Evolutionary conservation across 2,797 vertebrate species (phyloP), one percentile per base, ranked within the genome.

Genomic region (Pogonophryne albipinna): DNA sequence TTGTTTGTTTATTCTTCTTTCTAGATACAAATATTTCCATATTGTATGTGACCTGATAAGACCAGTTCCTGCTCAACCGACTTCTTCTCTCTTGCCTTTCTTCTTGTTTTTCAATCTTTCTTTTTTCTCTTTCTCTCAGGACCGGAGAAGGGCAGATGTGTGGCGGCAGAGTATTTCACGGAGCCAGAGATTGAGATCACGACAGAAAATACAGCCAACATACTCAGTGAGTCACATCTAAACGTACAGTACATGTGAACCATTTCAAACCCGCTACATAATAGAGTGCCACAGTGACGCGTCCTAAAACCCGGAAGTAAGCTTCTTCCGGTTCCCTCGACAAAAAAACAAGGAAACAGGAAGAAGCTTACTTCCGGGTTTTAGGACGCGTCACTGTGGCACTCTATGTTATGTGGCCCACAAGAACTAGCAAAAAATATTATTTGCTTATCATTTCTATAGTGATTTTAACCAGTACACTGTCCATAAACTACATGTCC

Each of bases 171-270:
- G 70, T 97, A 97, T 87, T 97, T 97, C 86, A 90, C 84, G 6
- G 97, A 97, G 77, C 94, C 96, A 0, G 97, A 97, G 85, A 95
- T 96, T 45, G 96, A 97, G 79, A 95, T 97, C 87, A 96, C 96
- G 3, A 97, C 96, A 3, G 97, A 97, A 80, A 97, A 97, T 73
- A 97, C 97, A 0, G 97, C 97, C 84, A 97, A 97, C 88, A 97
- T 97, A 71, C 94, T 97, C 78, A 97, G 97, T 97, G 85, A 96
- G 96, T 90, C 52, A 8, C 16, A 10, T 9, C 5, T 19, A 3
- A 31, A 17, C 27, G 12, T 3, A 9, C 27, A 61, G 34, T 38
- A 38, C 34, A 38, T 38, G 7, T 38, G 7, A 38, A 38, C 34
- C 34, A 38, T 6, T 6, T 38, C 34, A 38, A 38, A 38, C 34